A percentile compares a stretch with the other conserved stretches of the same genome.
These are phyloP conservation scores for Batillaria attramentaria DNA, from an alignment of 1,140 invertebrate genomes.

Conservation along the genomic window DNA sequence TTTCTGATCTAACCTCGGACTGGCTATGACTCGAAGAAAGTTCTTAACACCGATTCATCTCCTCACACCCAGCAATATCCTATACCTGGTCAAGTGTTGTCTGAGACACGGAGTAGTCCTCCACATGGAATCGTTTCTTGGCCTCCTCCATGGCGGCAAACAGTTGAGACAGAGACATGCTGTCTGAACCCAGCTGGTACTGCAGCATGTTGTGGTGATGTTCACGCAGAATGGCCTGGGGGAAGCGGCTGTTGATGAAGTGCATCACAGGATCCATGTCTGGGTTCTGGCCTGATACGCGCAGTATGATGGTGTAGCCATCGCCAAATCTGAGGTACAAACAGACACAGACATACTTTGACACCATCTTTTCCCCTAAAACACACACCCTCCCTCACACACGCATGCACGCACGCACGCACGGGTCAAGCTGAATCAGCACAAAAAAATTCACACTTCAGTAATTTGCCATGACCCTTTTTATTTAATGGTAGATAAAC, in stretches of 20 bases:
- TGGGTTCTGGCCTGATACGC: conserved; percentile 64
- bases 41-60: not conserved
- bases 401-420: no score
- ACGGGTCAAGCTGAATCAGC: no score
- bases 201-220: conserved; percentile 83
- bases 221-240: conserved; percentile 75
- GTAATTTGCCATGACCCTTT: no score
- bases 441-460: no score
- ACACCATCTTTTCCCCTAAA: no score
- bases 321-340: conserved; percentile 79
- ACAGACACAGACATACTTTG: no score
- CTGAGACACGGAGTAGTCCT: conserved; percentile 75
- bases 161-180: conserved; percentile 67
- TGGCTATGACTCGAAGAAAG: no score
- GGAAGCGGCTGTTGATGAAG: conserved; percentile 63
- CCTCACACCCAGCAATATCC: not conserved
- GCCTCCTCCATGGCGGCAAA: conserved; percentile 70
- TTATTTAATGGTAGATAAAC: no score
- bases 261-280: conserved; percentile 55
- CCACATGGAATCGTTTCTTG: conserved; percentile 67
- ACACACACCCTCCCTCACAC: no score
- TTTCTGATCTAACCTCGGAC: no score
- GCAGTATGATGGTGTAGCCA: conserved; percentile 80
- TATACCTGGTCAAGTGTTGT: conserved; percentile 75
- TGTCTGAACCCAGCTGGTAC: conserved; percentile 75